phyloP scores from a whole-genome alignment of 2,888 invertebrate genomes.

The Trichogramma dendrolimi region DNA sequence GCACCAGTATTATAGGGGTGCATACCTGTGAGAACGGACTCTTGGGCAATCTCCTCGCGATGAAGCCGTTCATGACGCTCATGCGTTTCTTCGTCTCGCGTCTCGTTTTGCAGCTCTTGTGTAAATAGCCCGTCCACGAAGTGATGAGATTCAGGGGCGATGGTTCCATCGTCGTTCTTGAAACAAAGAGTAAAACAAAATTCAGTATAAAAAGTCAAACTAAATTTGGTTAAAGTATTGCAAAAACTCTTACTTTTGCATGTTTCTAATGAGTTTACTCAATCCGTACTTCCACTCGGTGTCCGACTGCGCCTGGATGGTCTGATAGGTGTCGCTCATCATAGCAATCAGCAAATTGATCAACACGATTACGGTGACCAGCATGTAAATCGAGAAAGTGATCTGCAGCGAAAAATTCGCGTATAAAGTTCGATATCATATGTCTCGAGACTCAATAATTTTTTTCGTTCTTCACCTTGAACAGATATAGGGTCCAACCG shows the following conservation, averaged over 20 bases:
- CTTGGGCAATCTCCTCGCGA: slow-evolving; percentile 19
- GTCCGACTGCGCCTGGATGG: slow-evolving; percentile 82
- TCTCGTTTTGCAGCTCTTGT: slow-evolving; percentile 49
- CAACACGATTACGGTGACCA: slow-evolving; percentile 96
- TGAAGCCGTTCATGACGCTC: slow-evolving; percentile 34
- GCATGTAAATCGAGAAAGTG: slow-evolving; percentile 90
- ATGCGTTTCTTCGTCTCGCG: slow-evolving; percentile 41
- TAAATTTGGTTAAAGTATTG: not conserved
- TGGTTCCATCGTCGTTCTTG: slow-evolving; percentile 63
- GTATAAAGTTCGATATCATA: not conserved
- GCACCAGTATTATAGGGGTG: too few species aligned
- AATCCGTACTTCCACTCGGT: slow-evolving; percentile 76
- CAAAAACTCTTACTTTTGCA: slow-evolving; percentile 58
- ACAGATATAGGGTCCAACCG: slow-evolving; percentile 78
- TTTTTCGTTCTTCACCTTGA: slow-evolving; percentile 61
- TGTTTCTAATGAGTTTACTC: slow-evolving; percentile 69
- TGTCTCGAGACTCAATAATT: not conserved
- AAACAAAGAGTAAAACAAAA: not conserved
- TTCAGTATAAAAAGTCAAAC: not conserved
- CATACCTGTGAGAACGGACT: slow-evolving; percentile 18
- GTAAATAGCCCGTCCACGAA: slow-evolving; percentile 55
- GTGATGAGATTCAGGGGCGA: slow-evolving; percentile 68
- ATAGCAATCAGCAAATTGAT: slow-evolving; percentile 99
- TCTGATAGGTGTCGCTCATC: slow-evolving; percentile 99
- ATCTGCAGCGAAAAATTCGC: slow-evolving; percentile 43